Evolutionary conservation across 2,888 invertebrate species (phyloP), one percentile per base, ranked within the genome.

Genomic region (Sarcophaga caerulescens): DNA sequence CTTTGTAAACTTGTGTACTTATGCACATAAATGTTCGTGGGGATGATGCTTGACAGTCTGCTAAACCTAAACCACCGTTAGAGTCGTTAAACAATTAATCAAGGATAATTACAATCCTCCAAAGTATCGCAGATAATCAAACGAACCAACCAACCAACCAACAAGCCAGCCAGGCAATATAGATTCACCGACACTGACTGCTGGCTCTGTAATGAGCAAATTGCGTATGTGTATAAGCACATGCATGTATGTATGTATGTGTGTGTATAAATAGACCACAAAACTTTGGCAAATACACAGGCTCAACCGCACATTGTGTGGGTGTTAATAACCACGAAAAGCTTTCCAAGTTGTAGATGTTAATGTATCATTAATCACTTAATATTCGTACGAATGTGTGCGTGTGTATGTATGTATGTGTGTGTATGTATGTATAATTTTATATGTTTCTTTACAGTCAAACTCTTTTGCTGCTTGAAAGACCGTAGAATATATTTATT

Each of bases 81-180:
- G 87, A 90, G 89, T 88, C 89, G 89, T 89, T 90, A 88, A 88
- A 89, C 91, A 90, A 91, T 91, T 91, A 91, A 91, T 91, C 91
- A 91, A 89, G 89, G 90, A 90, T 91, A 91, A 91, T 91, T 91
- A 90, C 89, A 86, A 88, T 75, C 62, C 76, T 81, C 74, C 35
- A 23, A 74, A 80, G 80, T 74, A 76, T 57, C 70, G 17, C 52
- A 52, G 57, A 62, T 71, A 52, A 52, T 52, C 52, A 52, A 52
- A 52, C 52, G 2, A 14, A 14, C 79, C 70, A 63, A 44, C 68
- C 60, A 52, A 52, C 52, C 4, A 52, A 52, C 79, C 70, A 63
- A 57, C 68, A 57, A 71, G 25, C 76, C 62, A 35, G 35, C 8
- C 35, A 35, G 35, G 35, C 35, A 59, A 17, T 12, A 17, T 44